Conservation (phyloP, 2,888 invertebrate genomes). For the Eueremaeus valkanovi region DNA sequence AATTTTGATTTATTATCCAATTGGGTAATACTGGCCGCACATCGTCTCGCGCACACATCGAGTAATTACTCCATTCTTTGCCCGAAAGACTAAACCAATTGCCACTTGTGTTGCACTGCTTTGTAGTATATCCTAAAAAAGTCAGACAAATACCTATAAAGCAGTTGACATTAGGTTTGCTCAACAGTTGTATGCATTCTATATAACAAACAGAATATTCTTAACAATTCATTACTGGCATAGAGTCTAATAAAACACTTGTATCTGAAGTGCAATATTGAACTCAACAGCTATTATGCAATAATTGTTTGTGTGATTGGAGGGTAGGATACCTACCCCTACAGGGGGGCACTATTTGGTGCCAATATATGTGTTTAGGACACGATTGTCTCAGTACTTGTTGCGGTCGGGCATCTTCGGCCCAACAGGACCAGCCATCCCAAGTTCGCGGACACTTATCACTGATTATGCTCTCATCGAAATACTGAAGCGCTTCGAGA, state of each 20-base stretch:
- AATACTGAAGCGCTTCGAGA: constrained; percentile 13
- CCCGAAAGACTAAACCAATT: constrained; percentile 44
- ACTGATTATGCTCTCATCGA: background rate
- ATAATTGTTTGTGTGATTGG: background rate
- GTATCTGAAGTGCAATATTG: background rate
- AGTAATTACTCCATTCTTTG: constrained; percentile 47
- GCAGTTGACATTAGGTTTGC: background rate
- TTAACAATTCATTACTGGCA: background rate
- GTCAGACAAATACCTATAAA: constrained; percentile 16
- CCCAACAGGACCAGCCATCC: constrained; percentile 48
- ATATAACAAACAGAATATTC: background rate
- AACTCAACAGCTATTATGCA: background rate
- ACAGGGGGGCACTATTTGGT: constrained; percentile 45
- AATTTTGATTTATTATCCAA: background rate
- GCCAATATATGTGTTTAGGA: constrained; percentile 45
- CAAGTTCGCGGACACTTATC: constrained; percentile 45
- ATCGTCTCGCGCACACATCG: constrained; percentile 46
- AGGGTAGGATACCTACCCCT: constrained; percentile 38
- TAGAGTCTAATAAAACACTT: background rate
- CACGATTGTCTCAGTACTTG: constrained; percentile 40
- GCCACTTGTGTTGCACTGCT: constrained; percentile 44
- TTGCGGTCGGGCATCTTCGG: constrained; percentile 40
- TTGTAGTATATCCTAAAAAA: constrained; percentile 45
- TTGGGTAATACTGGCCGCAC: background rate
- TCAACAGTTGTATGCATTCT: background rate